Evolutionary conservation across 2,888 invertebrate species (phyloP), one percentile per base, ranked within the genome.

Genomic region (Eupeodes latifasciatus): DNA sequence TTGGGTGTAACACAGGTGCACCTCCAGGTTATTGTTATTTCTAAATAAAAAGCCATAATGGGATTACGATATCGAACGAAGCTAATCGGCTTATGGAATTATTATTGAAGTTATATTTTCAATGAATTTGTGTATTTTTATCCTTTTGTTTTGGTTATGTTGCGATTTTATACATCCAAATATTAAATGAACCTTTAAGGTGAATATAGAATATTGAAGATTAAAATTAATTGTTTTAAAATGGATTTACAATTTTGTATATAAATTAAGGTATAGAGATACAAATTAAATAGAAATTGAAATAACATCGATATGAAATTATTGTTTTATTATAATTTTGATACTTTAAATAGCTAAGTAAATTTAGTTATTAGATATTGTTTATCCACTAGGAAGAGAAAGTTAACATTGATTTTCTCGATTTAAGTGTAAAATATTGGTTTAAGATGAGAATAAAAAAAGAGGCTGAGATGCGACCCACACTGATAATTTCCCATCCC

Each of bases 21-120:
- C 67, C 81, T 78, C 51, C 51, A 53, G 82, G 85, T 78, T 82
- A 82, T 69, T 81, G 85, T 85, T 85, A 85, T 85, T 81, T 81
- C 74, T 82, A 78, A 85, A 85, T 85, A 85, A 85, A 67, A 85
- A 67, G 82, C 74, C 67, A 72, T 82, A 85, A 85, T 82, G 82
- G 85, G 81, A 85, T 85, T 78, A 85, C 72, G 78, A 82, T 85
- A 74, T 62, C 78, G 72, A 69, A 36, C 19, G 51, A 59, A 66
- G 61, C 72, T 85, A 85, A 85, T 85, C 82, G 81, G 82, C 61
- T 82, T 69, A 82, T 82, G 85, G 82, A 74, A 82, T 82, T 85
- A 27, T 27, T 27, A 85, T 85, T 78, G 78, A 72, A 85, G 76
- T 69, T 69, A 55, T 53, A 36, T 69, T 69, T 69, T 36, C 16